Evolutionary conservation across 2,888 invertebrate genomes (phyloP).

Genomic region (Ennomos erosarius): DNA sequence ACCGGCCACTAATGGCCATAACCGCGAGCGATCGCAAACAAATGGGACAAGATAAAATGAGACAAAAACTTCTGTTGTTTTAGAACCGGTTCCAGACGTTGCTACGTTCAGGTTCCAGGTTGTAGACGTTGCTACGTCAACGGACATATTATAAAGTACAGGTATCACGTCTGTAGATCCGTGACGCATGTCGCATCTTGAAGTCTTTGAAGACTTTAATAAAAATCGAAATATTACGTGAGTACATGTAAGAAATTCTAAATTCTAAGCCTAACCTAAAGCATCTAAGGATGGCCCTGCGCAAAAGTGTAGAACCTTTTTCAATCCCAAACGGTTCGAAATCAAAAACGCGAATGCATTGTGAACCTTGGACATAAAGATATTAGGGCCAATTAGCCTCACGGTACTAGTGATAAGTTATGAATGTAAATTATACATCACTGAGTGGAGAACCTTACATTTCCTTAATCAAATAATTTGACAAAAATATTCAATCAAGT

Average conservation of each 20-base stretch:
- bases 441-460: too few relatives aligned
- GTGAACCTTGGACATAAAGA: conserved; percentile 14
- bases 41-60: conserved; percentile 63
- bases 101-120: too few relatives aligned
- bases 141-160: conserved; percentile 41
- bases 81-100: conserved; percentile 63
- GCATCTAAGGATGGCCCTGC: background rate
- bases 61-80: conserved; percentile 63
- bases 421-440: conserved; percentile 11
- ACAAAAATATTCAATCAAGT: too few relatives aligned
- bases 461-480: too few relatives aligned
- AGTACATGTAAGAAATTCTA: conserved; percentile 21
- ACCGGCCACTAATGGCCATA: conserved; percentile 56
- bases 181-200: conserved; percentile 61
- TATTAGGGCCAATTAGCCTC: conserved; percentile 16
- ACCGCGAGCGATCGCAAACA: conserved; percentile 61
- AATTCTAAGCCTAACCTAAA: conserved; percentile 3
- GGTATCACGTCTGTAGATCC: conserved; percentile 66
- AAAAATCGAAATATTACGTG: conserved; percentile 36
- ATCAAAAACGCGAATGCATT: conserved; percentile 7
- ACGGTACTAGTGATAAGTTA: conserved; percentile 15
- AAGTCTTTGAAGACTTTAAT: conserved; percentile 31
- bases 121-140: conserved; percentile 54
- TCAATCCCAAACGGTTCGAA: conserved; percentile 1
- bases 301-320: background rate